Conservation (phyloP, 2,888 invertebrate genomes). For the Clivina fossor region DNA sequence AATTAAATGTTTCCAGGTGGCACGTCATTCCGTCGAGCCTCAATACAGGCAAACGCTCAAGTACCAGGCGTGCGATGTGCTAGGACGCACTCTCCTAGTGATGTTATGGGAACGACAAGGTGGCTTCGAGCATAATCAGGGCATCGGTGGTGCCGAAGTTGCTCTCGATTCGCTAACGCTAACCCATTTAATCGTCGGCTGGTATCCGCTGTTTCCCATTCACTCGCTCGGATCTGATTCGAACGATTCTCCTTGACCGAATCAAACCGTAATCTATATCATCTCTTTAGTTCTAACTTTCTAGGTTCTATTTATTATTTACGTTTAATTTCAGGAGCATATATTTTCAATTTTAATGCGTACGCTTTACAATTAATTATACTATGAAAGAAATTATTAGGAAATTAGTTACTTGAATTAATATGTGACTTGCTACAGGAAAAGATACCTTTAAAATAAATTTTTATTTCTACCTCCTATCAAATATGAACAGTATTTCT, state of each 20-base stretch:
- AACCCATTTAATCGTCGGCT: conserved; percentile 79
- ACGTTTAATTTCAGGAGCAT: too few relatives aligned
- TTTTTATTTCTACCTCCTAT: too few relatives aligned
- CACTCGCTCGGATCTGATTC: conserved; percentile 75
- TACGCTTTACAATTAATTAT: too few relatives aligned
- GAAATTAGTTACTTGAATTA: too few relatives aligned
- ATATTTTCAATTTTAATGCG: too few relatives aligned
- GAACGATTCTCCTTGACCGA: conserved; percentile 54
- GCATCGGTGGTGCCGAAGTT: conserved; percentile 83
- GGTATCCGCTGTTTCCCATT: conserved; percentile 91
- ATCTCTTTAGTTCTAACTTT: too few relatives aligned
- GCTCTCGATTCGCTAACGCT: conserved; percentile 79
- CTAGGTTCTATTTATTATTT: too few relatives aligned
- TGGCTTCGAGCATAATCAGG: conserved; percentile 81
- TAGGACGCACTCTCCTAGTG: conserved; percentile 80
- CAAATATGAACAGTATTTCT: too few relatives aligned
- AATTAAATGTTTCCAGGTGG: conserved; percentile 59
- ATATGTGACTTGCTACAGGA: too few relatives aligned
- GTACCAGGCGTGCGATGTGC: conserved; percentile 77
- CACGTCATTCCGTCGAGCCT: conserved; percentile 80
- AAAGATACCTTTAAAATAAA: too few relatives aligned
- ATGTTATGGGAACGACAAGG: conserved; percentile 92
- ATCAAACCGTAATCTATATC: conserved; percentile 19
- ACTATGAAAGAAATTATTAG: too few relatives aligned
- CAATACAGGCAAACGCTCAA: conserved; percentile 86